Evolutionary conservation across 1,140 invertebrate species (phyloP).

Genomic region (Caerostris darwini): DNA sequence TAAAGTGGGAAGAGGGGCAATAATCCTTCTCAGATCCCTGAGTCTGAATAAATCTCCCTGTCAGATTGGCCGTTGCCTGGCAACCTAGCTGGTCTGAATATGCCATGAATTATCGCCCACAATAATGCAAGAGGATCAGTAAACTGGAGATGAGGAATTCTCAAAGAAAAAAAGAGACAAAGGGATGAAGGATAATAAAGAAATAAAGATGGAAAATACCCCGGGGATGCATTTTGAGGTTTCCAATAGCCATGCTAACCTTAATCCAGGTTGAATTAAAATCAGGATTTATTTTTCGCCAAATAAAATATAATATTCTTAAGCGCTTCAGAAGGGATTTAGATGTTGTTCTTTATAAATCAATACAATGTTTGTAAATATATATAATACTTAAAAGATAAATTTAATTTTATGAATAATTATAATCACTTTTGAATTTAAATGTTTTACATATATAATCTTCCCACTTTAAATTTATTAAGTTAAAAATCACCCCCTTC

Average conservation of each 20-base stretch:
- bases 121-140: slow-evolving; percentile 76
- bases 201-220: slow-evolving; percentile 71
- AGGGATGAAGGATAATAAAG: slow-evolving; percentile 72
- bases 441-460: too few relatives aligned
- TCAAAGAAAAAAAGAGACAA: slow-evolving; percentile 71
- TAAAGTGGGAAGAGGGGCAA: slow-evolving; percentile 55
- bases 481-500: too few relatives aligned
- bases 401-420: too few relatives aligned
- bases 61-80: slow-evolving; percentile 74
- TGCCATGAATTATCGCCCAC: slow-evolving; percentile 76
- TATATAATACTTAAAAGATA: too few relatives aligned
- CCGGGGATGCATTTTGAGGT: slow-evolving; percentile 31
- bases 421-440: too few relatives aligned
- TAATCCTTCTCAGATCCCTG: slow-evolving; percentile 69
- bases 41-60: slow-evolving; percentile 77
- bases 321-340: not conserved
- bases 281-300: slow-evolving; percentile 56
- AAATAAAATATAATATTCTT: not conserved
- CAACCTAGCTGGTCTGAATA: slow-evolving; percentile 74
- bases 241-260: slow-evolving; percentile 41
- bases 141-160: slow-evolving; percentile 75
- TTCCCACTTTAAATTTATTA: too few relatives aligned
- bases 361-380: not conserved
- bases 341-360: not conserved
- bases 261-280: slow-evolving; percentile 71